Evolutionary conservation across 2,888 invertebrate genomes (phyloP).

Genomic region (Andrena haemorrhoa): DNA sequence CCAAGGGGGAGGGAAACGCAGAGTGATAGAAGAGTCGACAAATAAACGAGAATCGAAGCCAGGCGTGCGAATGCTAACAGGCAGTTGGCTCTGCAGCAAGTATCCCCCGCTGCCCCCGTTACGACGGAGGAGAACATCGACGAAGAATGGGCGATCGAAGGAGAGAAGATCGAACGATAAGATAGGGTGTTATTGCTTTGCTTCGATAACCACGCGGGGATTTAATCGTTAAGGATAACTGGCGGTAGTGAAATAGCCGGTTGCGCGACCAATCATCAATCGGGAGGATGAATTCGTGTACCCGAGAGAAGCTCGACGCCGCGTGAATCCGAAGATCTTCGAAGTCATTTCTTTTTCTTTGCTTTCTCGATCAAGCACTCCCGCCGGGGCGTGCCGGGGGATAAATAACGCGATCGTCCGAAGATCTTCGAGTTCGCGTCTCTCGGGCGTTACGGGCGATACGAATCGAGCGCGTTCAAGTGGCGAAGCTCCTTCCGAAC

Average conservation of each 20-base stretch:
- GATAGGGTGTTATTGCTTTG: conserved; percentile 42
- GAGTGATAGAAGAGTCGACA: background rate
- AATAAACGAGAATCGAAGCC: background rate
- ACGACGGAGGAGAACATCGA: background rate
- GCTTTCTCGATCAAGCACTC: background rate
- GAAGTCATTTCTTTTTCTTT: conserved; percentile 4
- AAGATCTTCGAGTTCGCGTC: conserved; percentile 20
- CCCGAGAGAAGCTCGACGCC: background rate
- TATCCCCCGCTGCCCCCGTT: background rate
- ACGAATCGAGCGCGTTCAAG: conserved; percentile 21
- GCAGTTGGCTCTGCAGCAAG: background rate
- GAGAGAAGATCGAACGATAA: conserved; percentile 24
- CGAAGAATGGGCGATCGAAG: conserved; percentile 14
- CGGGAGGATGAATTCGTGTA: conserved; percentile 58
- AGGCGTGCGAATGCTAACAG: background rate
- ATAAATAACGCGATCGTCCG: conserved; percentile 29
- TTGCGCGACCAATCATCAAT: conserved; percentile 80
- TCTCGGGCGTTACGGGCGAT: background rate
- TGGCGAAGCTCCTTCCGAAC: conserved; percentile 10
- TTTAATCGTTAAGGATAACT: conserved; percentile 67
- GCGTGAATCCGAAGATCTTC: conserved; percentile 42
- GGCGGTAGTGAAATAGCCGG: conserved; percentile 83
- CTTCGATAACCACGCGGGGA: conserved; percentile 41
- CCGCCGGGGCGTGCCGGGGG: background rate
- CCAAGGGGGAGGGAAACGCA: background rate